These are phyloP conservation scores for Heliconius eleuchia DNA, from an alignment of 1,140 invertebrate genomes.

Conservation along the genomic window DNA sequence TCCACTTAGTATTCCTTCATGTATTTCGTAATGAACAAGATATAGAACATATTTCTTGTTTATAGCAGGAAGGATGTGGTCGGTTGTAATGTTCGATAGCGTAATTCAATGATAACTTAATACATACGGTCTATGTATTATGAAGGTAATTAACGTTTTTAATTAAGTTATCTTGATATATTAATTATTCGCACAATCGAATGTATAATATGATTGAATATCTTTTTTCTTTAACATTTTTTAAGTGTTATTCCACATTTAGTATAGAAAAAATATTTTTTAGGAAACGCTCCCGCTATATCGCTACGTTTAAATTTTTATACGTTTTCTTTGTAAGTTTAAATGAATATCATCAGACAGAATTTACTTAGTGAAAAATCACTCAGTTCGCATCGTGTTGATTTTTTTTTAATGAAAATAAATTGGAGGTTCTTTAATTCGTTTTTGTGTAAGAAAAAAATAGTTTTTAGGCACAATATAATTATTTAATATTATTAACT, in stretches of 20 bases:
- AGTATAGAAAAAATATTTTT: no score
- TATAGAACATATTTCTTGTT: constrained; percentile 2
- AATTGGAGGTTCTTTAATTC: neutral
- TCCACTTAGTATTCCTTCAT: neutral
- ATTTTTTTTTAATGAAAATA: neutral
- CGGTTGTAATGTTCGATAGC: neutral
- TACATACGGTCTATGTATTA: neutral
- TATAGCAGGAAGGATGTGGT: constrained; percentile 7
- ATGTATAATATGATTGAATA: neutral
- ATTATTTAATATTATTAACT: neutral
- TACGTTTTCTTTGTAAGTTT: no score
- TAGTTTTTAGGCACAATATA: neutral
- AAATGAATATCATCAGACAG: neutral
- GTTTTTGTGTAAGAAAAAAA: neutral
- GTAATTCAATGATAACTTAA: constrained; percentile 5
- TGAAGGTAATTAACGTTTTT: neutral
- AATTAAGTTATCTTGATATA: neutral
- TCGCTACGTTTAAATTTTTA: no score
- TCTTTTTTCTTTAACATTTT: no score
- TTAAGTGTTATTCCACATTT: no score
- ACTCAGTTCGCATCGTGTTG: neutral
- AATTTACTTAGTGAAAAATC: neutral
- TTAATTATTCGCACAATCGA: neutral
- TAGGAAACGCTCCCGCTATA: no score
- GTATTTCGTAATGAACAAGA: neutral